Percentiles rank a stretch among this genome's conserved stretches.
phyloP scores from a whole-genome alignment of 1,140 invertebrate species.

The Drosophila mojavensis region DNA sequence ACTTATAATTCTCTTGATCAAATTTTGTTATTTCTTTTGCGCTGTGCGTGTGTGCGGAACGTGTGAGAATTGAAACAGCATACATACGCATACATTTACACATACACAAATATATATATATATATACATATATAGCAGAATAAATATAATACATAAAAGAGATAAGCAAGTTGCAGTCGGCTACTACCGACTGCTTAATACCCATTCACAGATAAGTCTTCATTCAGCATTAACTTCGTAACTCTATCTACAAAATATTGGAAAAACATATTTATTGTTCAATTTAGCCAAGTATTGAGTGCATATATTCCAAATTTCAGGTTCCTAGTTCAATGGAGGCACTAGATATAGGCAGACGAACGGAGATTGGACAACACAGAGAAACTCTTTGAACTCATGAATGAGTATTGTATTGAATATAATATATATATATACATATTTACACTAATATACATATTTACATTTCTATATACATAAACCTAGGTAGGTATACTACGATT shows the following conservation, averaged over 20 bases:
- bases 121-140: background rate
- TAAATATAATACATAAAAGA: background rate
- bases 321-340: too few species aligned
- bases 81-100: slow-evolving; percentile 37
- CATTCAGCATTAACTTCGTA: too few species aligned
- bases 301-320: too few species aligned
- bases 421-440: slow-evolving; percentile 3
- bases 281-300: too few species aligned
- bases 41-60: slow-evolving; percentile 42
- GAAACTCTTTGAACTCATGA: too few species aligned
- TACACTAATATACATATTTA: slow-evolving; percentile 31
- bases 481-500: slow-evolving; percentile 12
- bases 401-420: background rate
- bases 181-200: too few species aligned
- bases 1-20: slow-evolving; percentile 3
- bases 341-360: too few species aligned
- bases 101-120: slow-evolving; percentile 6
- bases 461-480: slow-evolving; percentile 15
- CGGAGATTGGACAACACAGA: too few species aligned
- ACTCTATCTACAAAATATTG: too few species aligned
- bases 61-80: slow-evolving; percentile 35
- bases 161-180: too few species aligned
- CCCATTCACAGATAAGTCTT: too few species aligned
- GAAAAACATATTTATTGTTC: too few species aligned
- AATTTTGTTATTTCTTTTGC: slow-evolving; percentile 5